Conservation (phyloP, 2,888 invertebrate species). For the Ornithoptera priamus region DNA sequence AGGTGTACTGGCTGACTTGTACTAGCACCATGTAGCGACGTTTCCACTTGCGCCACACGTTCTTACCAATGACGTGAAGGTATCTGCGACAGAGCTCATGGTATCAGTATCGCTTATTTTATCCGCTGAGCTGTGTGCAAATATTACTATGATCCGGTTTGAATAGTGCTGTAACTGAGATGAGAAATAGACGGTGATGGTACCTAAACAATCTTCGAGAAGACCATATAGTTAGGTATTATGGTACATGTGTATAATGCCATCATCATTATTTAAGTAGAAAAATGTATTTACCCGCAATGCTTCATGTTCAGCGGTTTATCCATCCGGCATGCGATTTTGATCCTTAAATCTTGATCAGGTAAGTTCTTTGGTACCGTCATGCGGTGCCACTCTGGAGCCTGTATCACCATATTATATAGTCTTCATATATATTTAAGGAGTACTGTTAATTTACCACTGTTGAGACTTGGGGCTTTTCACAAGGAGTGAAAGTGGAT, state of each 20-base stretch:
- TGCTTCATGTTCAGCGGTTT: constrained; percentile 99
- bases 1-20: constrained; percentile 99
- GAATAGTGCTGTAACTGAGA: too few relatives aligned
- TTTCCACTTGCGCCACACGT: constrained; percentile 99
- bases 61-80: constrained; percentile 94
- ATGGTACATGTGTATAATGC: too few relatives aligned
- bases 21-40: constrained; percentile 98
- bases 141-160: too few relatives aligned
- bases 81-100: constrained; percentile 74
- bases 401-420: constrained; percentile 65
- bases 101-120: not conserved
- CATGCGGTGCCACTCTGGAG: constrained; percentile 99
- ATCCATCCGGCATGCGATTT: constrained; percentile 98
- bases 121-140: too few relatives aligned
- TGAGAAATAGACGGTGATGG: too few relatives aligned
- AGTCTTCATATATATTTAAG: not conserved
- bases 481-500: too few relatives aligned
- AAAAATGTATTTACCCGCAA: constrained; percentile 85
- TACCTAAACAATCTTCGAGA: too few relatives aligned
- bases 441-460: not conserved
- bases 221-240: too few relatives aligned
- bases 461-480: too few relatives aligned
- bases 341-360: constrained; percentile 97
- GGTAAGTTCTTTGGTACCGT: constrained; percentile 95
- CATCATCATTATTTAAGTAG: too few relatives aligned